Base-by-base conservation (phyloP, 2,888 invertebrate genomes). In the Microdon myrmicae region DNA sequence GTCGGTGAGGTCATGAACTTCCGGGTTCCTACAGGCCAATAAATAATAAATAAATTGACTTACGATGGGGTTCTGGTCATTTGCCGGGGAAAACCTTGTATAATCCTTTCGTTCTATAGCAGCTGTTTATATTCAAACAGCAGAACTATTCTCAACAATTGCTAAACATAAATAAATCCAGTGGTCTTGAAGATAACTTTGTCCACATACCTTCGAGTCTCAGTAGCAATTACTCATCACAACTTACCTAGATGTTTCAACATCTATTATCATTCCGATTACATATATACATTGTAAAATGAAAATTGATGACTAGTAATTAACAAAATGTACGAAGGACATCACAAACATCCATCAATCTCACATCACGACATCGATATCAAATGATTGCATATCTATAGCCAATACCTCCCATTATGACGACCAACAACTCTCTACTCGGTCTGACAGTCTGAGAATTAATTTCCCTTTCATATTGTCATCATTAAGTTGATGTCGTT, bases 401-500 rank as follows among this genome's bases (percentile, higher is more conserved):
- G 56, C 53, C 58, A 58, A 64, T 64, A 53, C 51, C 47, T 41
- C 28, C 34, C 22, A 31, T 53, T 58, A 53, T 51, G 51, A 64
- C 26, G 26, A 12, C 35, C 49, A 17, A 16, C 23, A 7, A 8
- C 6, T n/a, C n/a, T n/a, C n/a, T n/a, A n/a, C n/a, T n/a, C 17
- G 51, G 3, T 16, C 22, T 22, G 14, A 28, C 34, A 55, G 58
- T 20, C 47, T 43, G 58, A 25, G 38, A 58, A 64, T 64, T 58
- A 64, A 64, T 64, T 64, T 64, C 58, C 64, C 43, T 64, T 64
- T 64, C 58, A 60, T 66, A 67, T 67, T 68, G 67, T 67, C 55
- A 68, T n/a, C 67, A 69, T 69, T 68, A 68, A 68, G 60, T 67
- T 66, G 66, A 68, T 66, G 69, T 67, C 67, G 68, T 70, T n/a